Evolutionary conservation across 2,888 invertebrate species (phyloP), one percentile per base, ranked within the genome.

Genomic region (Labia minor): DNA sequence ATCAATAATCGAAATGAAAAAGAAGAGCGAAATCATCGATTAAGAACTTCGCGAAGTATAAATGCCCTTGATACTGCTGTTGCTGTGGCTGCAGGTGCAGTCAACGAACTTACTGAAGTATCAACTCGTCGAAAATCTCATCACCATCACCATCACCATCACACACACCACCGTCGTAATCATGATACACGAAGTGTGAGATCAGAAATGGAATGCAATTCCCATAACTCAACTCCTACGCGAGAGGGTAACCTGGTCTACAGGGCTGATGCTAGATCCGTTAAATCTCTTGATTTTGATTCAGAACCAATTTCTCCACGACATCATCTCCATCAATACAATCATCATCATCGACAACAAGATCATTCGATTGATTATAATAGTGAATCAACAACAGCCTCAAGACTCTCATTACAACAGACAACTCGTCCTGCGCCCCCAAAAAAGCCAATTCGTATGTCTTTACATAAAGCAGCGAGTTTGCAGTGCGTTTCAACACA

Each of bases 381-480:
- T 16, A 68, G 21, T 61, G 63, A 14, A 61, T 21, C 37, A 21
- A 61, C 20, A 11, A 37, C 64, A 11, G 19, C 37, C 20, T 61
- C 65, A 19, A 21, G 20, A 33, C 18, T 20, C 65, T 70, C 68
- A 16, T 71, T 70, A 69, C 49, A 71, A 70, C 61, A 71, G 70
- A 66, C 68, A 71, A 62, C 69, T 69, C 80, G 89, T 66, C 91
- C 92, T 0, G 86, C 87, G 14, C 92, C 92, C 2, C 93, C 92
- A 19, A 88, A 92, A 73, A 93, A 93, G 75, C 93, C 92, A 0
- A 77, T 92, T 64, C 81, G 92, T 10, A 78, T 93, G 61, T 92
- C 92, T 0, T 78, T 93, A 65, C 92, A 92, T 75, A 85, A 91
- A 72, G 90, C 92, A 0, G 86, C 89, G 70, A 92, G 91, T 76